A percentile compares a stretch with the other conserved stretches of the same genome.
Conservation (phyloP, 2,113 vertebrate species). For the Petaurus breviceps region DNA sequence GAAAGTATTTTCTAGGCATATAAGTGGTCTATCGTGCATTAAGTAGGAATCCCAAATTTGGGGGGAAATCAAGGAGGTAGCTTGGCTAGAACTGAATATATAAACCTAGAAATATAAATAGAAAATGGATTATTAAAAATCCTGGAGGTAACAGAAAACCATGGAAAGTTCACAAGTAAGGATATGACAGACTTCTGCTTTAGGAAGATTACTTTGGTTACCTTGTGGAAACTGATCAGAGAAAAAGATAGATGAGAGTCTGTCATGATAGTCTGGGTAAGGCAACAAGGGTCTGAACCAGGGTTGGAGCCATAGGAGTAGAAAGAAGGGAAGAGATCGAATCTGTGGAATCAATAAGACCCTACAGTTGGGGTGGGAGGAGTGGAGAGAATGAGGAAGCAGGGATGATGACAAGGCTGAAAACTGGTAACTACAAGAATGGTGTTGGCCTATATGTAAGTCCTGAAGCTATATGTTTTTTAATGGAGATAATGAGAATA, state of each 20-base stretch:
- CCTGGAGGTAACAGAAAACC: background rate
- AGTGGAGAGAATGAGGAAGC: background rate
- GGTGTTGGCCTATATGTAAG: background rate
- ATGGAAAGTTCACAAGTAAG: background rate
- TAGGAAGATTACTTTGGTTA: background rate
- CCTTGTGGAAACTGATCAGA: background rate
- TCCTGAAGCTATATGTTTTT: no score
- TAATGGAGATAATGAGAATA: background rate
- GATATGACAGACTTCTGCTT: background rate
- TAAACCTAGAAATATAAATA: background rate
- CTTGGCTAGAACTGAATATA: background rate
- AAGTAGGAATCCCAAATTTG: background rate
- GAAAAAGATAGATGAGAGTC: background rate
- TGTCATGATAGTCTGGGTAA: background rate
- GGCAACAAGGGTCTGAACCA: background rate
- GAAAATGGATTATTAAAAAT: background rate
- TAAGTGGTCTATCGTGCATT: background rate
- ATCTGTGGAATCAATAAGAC: background rate
- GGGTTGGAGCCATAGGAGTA: background rate
- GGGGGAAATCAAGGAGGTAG: background rate
- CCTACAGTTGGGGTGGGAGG: no score
- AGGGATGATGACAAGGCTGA: background rate
- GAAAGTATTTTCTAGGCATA: background rate
- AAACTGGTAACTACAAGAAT: background rate
- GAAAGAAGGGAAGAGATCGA: background rate